Evolutionary conservation across 2,797 vertebrate species (phyloP), one percentile per base, ranked within the genome.

Genomic region (Parambassis ranga): DNA sequence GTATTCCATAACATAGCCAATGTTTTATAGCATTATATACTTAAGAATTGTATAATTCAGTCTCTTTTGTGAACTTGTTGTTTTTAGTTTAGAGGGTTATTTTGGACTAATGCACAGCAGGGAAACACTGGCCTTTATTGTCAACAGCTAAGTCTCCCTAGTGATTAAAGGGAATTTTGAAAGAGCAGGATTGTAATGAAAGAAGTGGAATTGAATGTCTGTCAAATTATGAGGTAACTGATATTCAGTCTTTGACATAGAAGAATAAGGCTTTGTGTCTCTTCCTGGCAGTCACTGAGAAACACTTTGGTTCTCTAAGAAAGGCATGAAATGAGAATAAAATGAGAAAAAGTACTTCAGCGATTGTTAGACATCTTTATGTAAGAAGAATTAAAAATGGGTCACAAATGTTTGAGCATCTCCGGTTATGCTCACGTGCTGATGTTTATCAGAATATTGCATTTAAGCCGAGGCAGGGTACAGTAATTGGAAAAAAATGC

Each of bases 51-150:
- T n/a, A n/a, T n/a, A n/a, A n/a, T n/a, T n/a, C n/a, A n/a, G 46
- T 46, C 43, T 46, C 16, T 27, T 19, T 30, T 46, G 7, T 19
- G 16, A 4, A 16, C 18, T 46, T 20, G 11, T 46, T 46, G 43
- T 43, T 46, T n/a, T 11, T 46, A 30, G 30, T 16, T 18, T 20
- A 46, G 43, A 30, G 11, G 16, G 16, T 46, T 43, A n/a, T 3
- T 30, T n/a, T 46, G 43, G 11, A 46, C 39, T 67, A 62, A 43
- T 10, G 33, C 48, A 31, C 49, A 43, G 58, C 20, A 0, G 55
- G 51, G 38, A 53, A 59, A 65, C 32, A 10, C 10, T 37, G n/a
- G 30, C 18, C 35, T 53, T 53, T 67, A 47, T 61, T 55, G 26
- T 55, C n/a, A 47, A 35, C 39, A 51, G n/a, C 11, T 11, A 15